A percentile compares a stretch with the other conserved stretches of the same genome.
phyloP scores from a whole-genome alignment of 2,888 invertebrate genomes.

The Parnassius orleans region DNA sequence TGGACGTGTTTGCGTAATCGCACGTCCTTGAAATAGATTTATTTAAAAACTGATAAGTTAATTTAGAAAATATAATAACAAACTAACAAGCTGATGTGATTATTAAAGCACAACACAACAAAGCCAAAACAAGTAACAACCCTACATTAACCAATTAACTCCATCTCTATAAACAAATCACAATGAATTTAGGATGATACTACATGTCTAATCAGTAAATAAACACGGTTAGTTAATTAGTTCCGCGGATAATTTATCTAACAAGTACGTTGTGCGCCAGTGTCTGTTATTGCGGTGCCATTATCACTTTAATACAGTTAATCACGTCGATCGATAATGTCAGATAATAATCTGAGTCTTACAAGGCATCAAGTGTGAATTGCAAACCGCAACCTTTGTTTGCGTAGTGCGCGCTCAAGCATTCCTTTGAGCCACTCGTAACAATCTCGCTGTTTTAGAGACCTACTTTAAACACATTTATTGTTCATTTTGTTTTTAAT shows the following conservation, averaged over 20 bases:
- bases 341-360: constrained; percentile 62
- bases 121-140: too few species aligned
- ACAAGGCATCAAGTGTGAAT: constrained; percentile 60
- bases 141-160: neutral
- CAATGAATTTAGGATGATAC: constrained; percentile 27
- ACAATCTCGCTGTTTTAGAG: neutral
- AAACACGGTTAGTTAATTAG: constrained; percentile 45
- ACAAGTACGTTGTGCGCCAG: constrained; percentile 35
- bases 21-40: too few species aligned
- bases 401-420: constrained; percentile 22
- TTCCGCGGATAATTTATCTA: constrained; percentile 39
- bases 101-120: too few species aligned
- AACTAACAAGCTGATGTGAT: too few species aligned
- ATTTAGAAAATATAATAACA: too few species aligned
- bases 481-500: too few species aligned
- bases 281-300: constrained; percentile 57
- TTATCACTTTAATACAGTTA: constrained; percentile 70
- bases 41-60: too few species aligned
- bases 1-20: too few species aligned
- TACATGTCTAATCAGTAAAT: constrained; percentile 11
- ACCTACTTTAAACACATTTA: too few species aligned
- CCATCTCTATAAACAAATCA: constrained; percentile 22
- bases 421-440: constrained; percentile 22
- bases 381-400: constrained; percentile 59
- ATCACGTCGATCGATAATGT: constrained; percentile 64